These are phyloP conservation scores for Argentina silus DNA, from an alignment of 2,797 vertebrate genomes.

Conservation along the genomic window DNA sequence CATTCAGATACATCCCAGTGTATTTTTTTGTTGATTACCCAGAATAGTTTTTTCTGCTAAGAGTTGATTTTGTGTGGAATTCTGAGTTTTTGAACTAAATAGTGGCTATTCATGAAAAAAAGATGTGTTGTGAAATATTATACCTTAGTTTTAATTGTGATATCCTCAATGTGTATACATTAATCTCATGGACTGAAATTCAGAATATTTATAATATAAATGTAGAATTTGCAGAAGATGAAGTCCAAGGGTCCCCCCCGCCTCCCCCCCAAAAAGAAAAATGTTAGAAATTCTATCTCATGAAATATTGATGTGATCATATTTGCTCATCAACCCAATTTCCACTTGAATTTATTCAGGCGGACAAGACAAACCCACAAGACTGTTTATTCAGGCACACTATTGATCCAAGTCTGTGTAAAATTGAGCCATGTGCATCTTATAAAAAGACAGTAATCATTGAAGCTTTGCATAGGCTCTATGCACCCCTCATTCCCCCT, in stretches of 20 bases:
- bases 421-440: constrained; percentile 48
- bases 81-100: neutral
- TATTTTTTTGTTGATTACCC: neutral
- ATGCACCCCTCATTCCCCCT: constrained; percentile 33
- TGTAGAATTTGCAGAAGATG: constrained; percentile 23
- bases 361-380: constrained; percentile 55
- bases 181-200: too few species aligned
- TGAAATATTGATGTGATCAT: constrained; percentile 74
- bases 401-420: constrained; percentile 58
- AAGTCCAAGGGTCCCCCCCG: neutral
- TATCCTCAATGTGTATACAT: neutral
- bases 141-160: neutral
- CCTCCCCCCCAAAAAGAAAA: constrained; percentile 61
- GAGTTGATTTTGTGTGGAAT: neutral
- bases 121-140: neutral
- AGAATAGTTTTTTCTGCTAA: too few species aligned
- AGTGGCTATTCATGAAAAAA: neutral
- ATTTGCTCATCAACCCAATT: constrained; percentile 70
- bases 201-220: too few species aligned
- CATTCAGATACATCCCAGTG: neutral
- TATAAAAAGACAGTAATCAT: constrained; percentile 55
- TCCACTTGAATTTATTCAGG: constrained; percentile 64
- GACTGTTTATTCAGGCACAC: constrained; percentile 46
- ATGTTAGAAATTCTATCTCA: constrained; percentile 50
- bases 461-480: constrained; percentile 35